Base-by-base conservation (phyloP, 2,888 invertebrate species). In the Plebejus argus region DNA sequence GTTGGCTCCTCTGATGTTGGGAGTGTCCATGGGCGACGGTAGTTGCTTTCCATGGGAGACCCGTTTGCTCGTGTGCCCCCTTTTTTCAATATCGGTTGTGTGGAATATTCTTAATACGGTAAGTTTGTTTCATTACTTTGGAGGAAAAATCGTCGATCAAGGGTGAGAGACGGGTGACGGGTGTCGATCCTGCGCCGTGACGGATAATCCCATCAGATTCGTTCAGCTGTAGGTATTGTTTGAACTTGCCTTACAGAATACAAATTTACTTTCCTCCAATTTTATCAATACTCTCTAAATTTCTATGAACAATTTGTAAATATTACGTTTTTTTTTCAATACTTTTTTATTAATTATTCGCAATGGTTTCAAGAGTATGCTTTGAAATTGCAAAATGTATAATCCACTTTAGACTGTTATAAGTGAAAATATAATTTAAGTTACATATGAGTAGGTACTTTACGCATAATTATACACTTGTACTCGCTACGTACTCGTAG, bases 191-290 rank as follows among this genome's bases (percentile, higher is more conserved):
- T 23, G 66, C 66, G 28, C 66, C 28, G 66, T 66, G 28, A 66
- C 28, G 28, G 66, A 66, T 66, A 66, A 66, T 28, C 66, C 28
- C 28, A 66, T 66, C 66, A 66, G 66, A 23, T 66, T 66, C 66
- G 28, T 66, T 66, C 66, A 66, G 66, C 66, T 66, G 66, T 66
- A n/a, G n/a, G n/a, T n/a, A 66, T 66, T 66, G 66, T 66, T 66
- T 28, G 15, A 66, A 66, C 12, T 28, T 5, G 28, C 15, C 66
- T 28, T 15, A 15, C 28, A 66, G 66, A 28, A 66, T 66, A 28
- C 28, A 66, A 66, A 66, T 66, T 66, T 66, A 66, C 28, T 66
- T 28, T 66, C 15, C 28, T 5, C 28, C 15, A 66, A 66, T 28
- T 66, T 28, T 28, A 15, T 15, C 12, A 66, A 23, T 28, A 28